phyloP scores from a whole-genome alignment of 2,888 invertebrate genomes.

The Luffia ferchaultella region DNA sequence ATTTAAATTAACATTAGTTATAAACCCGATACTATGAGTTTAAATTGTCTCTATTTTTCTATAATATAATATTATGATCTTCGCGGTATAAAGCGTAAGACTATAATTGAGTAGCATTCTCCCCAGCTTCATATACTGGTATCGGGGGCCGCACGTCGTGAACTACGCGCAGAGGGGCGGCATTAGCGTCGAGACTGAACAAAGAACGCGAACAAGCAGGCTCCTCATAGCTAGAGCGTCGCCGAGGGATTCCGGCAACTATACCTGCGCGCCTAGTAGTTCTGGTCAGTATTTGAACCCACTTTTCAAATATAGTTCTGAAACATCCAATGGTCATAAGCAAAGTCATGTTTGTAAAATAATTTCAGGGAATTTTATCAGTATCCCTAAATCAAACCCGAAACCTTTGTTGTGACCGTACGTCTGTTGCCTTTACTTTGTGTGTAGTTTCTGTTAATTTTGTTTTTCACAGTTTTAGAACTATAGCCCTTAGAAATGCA shows the following conservation, averaged over 20 bases:
- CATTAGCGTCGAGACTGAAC: constrained; percentile 87
- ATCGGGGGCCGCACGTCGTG: constrained; percentile 82
- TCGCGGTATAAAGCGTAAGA: no score
- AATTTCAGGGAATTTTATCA: constrained; percentile 10
- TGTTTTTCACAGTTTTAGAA: no score
- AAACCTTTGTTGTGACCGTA: constrained; percentile 9
- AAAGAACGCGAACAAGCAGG: constrained; percentile 84
- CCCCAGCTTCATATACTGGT: constrained; percentile 79
- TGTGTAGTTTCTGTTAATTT: no score
- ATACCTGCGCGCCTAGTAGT: constrained; percentile 88
- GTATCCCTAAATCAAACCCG: constrained; percentile 13
- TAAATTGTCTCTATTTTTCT: no score
- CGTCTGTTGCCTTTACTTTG: no score
- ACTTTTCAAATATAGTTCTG: neutral
- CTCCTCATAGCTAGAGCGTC: constrained; percentile 86
- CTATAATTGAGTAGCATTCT: neutral
- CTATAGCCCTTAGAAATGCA: no score
- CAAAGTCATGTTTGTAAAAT: constrained; percentile 10
- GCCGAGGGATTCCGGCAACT: constrained; percentile 86
- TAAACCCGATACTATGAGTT: no score
- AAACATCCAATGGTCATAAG: constrained; percentile 6
- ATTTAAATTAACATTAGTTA: no score
- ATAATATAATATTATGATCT: no score
- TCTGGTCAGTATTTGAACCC: constrained; percentile 54
- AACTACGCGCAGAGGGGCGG: constrained; percentile 88